Base-by-base conservation (phyloP, 64 coral and sea anemone species). In the Trachythela sp. region DNA sequence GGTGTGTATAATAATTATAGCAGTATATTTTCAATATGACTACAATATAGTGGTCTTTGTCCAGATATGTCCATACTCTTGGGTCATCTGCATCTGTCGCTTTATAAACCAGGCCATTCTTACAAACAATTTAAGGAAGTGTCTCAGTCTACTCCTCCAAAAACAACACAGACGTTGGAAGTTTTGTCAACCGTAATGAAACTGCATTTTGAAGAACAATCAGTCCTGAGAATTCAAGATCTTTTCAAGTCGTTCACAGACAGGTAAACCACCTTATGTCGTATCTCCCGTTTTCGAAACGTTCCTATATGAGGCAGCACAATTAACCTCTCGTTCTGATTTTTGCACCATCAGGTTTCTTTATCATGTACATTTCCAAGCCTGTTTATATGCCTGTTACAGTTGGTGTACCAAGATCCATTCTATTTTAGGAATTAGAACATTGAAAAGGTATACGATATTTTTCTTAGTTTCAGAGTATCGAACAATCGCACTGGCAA, bases 161-260 rank as follows among this genome's bases (percentile, higher is more conserved):
- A 64, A 64, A 20, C 13, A 26, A 64, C 56, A 27, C 56, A 64
- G 56, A 64, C 18, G 56, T 27, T 64, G 2, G 56, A 64, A 8
- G 17, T 64, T 26, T 64, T 64, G 56, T 20, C 56, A 2, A 64
- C 56, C 5, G 24, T 64, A 9, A 64, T 64, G 20, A 64, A 64
- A 64, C 56, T 64, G 20, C 56, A 64, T 64, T 64, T 64, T n/a
- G 56, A 64, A 64, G 56, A 64, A 64, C 56, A 26, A 64, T 64
- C 56, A 64, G 24, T 64, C 1, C 6, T 22, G 8, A 18, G 56
- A 64, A 64, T 64, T 64, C 56, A 64, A 64, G 26, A 64, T 22
- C 56, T 20, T 27, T 26, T 64, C 56, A n/a, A 64, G 20, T 64
- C 56, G 56, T 64, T 64, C 22, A 9, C 26, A 27, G 56, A 22